phyloP scores from a whole-genome alignment of 2,113 vertebrate genomes.

The Chiloscyllium plagiosum region DNA sequence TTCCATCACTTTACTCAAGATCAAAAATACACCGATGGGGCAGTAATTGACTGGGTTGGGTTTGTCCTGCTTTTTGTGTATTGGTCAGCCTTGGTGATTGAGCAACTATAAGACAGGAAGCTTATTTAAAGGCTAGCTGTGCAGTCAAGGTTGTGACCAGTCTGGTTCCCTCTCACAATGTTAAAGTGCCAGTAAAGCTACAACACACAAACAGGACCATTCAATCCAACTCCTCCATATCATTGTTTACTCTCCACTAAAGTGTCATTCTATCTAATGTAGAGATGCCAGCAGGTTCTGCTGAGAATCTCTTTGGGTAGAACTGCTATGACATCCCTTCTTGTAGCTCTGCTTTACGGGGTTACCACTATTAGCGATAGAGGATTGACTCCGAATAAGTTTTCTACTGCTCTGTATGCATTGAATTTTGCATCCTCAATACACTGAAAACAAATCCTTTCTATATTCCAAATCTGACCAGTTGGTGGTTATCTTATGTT shows the following conservation, averaged over 20 bases:
- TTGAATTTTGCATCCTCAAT: not conserved
- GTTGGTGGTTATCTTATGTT: not conserved
- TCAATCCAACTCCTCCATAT: not conserved
- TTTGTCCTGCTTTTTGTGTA: no score
- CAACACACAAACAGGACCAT: not conserved
- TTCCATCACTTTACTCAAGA: no score
- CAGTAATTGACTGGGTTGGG: no score
- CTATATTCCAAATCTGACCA: not conserved
- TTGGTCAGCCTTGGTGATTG: not conserved
- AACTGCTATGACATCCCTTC: no score
- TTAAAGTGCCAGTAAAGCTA: not conserved
- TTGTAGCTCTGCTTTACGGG: no score
- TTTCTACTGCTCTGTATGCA: not conserved
- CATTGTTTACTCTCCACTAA: no score
- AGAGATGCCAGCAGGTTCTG: no score
- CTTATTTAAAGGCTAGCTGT: not conserved
- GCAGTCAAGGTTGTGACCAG: not conserved
- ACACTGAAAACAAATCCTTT: not conserved
- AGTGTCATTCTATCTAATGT: no score
- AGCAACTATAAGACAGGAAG: not conserved
- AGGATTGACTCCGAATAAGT: no score
- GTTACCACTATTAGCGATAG: no score
- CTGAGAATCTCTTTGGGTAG: no score
- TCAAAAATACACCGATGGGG: no score
- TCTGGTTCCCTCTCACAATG: not conserved